These are phyloP conservation scores for Calliphora vomitoria DNA, from an alignment of 2,888 invertebrate species.

Conservation along the genomic window DNA sequence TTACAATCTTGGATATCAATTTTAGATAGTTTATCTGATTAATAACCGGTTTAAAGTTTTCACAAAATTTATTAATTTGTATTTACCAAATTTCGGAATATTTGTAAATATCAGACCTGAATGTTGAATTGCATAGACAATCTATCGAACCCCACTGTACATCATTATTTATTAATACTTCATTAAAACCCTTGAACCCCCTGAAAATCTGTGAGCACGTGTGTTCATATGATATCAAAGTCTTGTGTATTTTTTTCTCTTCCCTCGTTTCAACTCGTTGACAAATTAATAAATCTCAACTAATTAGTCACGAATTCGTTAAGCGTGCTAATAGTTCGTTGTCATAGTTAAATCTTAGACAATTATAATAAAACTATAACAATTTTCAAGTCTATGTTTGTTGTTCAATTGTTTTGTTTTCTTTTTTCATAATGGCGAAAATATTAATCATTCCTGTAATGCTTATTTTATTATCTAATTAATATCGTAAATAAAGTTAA, in stretches of 20 bases:
- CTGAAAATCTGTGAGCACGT: background rate
- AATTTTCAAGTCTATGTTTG: conserved; percentile 5
- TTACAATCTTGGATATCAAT: no score
- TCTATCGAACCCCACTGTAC: no score
- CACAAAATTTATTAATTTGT: no score
- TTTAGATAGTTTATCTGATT: no score
- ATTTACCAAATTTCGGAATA: no score
- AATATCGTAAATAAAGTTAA: background rate
- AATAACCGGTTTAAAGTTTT: no score
- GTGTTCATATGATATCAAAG: background rate
- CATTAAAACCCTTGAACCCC: no score
- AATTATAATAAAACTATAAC: background rate
- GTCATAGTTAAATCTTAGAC: conserved; percentile 17
- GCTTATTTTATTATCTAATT: background rate
- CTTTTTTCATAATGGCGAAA: background rate
- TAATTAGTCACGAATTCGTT: conserved; percentile 12
- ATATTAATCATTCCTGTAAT: background rate
- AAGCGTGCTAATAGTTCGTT: background rate
- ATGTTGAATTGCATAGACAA: no score
- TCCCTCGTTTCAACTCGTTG: background rate
- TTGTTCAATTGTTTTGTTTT: background rate
- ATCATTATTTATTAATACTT: no score
- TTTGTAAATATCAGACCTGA: no score
- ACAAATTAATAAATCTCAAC: conserved; percentile 1
- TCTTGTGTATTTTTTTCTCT: background rate